Evolutionary conservation across 2,888 invertebrate genomes (phyloP).

Genomic region (Apotomis capreana): DNA sequence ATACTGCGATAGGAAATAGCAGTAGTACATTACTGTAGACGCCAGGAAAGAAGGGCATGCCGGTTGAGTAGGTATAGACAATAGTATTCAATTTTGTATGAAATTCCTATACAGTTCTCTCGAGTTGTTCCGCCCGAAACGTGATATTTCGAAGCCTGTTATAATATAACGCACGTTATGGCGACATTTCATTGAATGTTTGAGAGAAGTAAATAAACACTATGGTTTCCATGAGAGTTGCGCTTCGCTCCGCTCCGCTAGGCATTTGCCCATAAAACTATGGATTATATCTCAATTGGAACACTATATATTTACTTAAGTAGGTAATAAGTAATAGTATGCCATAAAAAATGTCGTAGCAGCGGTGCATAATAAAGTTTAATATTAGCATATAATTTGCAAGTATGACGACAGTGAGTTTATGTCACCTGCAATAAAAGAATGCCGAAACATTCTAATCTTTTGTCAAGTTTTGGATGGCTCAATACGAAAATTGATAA

Average conservation of each 20-base stretch:
- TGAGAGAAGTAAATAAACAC: not conserved
- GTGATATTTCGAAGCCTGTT: no score
- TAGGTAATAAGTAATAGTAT: conserved; percentile 6
- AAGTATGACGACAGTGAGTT: conserved; percentile 19
- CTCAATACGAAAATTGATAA: not conserved
- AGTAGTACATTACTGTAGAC: no score
- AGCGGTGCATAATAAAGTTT: conserved; percentile 6
- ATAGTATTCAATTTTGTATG: no score
- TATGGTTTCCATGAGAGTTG: conserved; percentile 2
- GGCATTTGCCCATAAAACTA: conserved; percentile 25
- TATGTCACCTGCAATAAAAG: conserved; percentile 9
- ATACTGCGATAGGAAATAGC: no score
- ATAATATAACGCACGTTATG: no score
- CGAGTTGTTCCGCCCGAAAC: no score
- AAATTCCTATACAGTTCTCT: no score
- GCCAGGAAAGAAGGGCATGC: no score
- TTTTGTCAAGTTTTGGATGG: not conserved
- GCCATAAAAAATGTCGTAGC: conserved; percentile 10
- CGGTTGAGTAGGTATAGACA: no score
- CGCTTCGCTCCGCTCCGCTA: conserved; percentile 15
- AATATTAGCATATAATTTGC: conserved; percentile 30
- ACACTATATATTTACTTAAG: conserved; percentile 10
- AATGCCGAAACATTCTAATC: not conserved
- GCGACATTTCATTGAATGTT: no score
- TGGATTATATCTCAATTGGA: conserved; percentile 23